These are phyloP conservation scores for Alces alces DNA, from an alignment of 2,113 vertebrate species.

Conservation along the genomic window DNA sequence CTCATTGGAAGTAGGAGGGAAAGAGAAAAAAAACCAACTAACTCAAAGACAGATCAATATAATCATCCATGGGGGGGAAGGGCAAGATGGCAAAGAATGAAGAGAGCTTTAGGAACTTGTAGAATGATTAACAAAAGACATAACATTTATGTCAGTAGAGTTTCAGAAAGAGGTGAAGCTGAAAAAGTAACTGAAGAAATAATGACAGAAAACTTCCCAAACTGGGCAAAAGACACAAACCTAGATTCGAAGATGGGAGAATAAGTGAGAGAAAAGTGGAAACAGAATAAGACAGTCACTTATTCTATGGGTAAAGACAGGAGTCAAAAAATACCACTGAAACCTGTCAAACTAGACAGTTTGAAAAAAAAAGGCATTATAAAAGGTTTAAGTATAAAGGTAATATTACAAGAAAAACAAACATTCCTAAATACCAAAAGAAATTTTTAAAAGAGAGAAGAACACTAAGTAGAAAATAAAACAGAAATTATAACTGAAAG, in stretches of 20 bases:
- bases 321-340: neutral
- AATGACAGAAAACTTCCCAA: neutral
- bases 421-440: neutral
- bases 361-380: neutral
- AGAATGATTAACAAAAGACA: neutral
- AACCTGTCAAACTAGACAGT: neutral
- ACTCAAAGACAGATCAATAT: neutral
- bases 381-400: neutral
- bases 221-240: neutral
- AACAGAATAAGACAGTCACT: neutral
- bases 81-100: neutral
- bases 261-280: neutral
- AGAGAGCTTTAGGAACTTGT: neutral
- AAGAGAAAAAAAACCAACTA: neutral
- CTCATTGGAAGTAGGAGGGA: neutral
- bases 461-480: neutral
- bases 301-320: neutral
- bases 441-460: neutral
- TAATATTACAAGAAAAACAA: neutral
- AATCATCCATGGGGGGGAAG: neutral
- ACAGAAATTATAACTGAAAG: neutral
- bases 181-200: neutral
- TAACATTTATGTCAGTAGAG: neutral
- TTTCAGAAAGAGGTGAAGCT: neutral
- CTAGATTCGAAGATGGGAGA: constrained; percentile 5